Evolutionary conservation across 2,797 vertebrate genomes (phyloP), one percentile per base, ranked within the genome.

Genomic region (Pipistrellus pygmaeus): DNA sequence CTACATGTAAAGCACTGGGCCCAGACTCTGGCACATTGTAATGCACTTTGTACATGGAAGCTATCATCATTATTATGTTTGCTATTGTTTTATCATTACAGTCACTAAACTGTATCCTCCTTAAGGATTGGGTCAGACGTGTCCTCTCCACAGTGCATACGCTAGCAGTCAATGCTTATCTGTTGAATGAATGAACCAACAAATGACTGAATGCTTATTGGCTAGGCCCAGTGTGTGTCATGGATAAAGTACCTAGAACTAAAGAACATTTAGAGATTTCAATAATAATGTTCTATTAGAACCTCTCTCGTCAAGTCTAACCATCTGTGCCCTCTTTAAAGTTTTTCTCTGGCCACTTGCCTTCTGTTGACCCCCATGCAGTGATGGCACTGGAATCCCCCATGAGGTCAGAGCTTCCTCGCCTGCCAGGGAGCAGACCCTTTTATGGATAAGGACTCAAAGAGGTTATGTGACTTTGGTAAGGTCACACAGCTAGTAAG

Each of bases 131-230:
- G 20, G 9, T 81, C 84, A 75, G 21, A 38, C 15, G 30, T 94
- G 76, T 55, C 84, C 89, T 46, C 44, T 76, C 83, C 3, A 11
- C 25, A 11, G 57, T 44, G 18, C 30, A 20, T 60, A 21, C 11
- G 25, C 48, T 3, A 81, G 53, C 46, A 9, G 30, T 32, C 23
- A 10, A 13, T 35, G 14, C 38, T 81, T 57, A 14, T 12, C 66
- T 73, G 81, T 20, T 85, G 87, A 90, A 53, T 32, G 23, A 80
- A 51, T 82, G 88, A 89, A n/a, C n/a, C 46, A 84, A 46, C 32
- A 17, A 77, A 78, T 27, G 11, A 64, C 71, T n/a, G 30, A 46
- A 68, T 51, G 55, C 20, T 72, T n/a, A 25, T 23, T 53, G 51
- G 66, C 8, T 15, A 32, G 25, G n/a, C 4, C 18, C 20, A 41